Conservation (phyloP, 1,140 invertebrate species). For the Neodiprion pinetum region DNA sequence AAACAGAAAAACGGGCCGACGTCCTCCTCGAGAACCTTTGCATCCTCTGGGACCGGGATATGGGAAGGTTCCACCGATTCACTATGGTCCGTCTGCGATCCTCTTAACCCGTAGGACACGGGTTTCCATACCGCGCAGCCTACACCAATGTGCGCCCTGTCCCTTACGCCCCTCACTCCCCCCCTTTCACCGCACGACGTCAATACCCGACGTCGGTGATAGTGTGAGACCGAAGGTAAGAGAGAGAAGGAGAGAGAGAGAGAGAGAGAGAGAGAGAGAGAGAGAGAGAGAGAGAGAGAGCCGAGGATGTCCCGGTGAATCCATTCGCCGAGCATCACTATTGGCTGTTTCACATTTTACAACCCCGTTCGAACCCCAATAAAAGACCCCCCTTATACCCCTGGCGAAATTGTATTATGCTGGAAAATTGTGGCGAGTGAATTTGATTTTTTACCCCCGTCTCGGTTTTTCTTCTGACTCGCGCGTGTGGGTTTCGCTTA, state of each 20-base stretch:
- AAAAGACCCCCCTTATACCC: too few species aligned
- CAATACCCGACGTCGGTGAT: background rate
- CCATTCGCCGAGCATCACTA: background rate
- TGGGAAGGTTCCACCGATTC: too few species aligned
- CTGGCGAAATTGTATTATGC: too few species aligned
- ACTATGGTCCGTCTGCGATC: background rate
- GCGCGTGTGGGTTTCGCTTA: background rate
- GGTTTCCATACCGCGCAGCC: background rate
- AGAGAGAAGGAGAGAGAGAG: background rate
- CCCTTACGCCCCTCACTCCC: too few species aligned
- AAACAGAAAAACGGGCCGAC: too few species aligned
- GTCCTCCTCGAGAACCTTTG: too few species aligned
- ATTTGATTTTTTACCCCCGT: background rate
- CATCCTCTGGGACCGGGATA: too few species aligned
- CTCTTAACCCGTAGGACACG: background rate
- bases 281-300: background rate
- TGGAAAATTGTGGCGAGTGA: background rate
- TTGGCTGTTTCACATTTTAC: conserved; percentile 3
- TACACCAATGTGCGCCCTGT: too few species aligned
- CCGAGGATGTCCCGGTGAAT: background rate
- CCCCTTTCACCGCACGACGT: background rate
- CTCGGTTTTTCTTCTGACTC: background rate
- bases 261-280: background rate
- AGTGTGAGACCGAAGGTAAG: too few species aligned
- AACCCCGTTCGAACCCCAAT: too few species aligned